Conservation (phyloP, 2,113 vertebrate genomes). For the Dunckerocampus dactyliophorus region DNA sequence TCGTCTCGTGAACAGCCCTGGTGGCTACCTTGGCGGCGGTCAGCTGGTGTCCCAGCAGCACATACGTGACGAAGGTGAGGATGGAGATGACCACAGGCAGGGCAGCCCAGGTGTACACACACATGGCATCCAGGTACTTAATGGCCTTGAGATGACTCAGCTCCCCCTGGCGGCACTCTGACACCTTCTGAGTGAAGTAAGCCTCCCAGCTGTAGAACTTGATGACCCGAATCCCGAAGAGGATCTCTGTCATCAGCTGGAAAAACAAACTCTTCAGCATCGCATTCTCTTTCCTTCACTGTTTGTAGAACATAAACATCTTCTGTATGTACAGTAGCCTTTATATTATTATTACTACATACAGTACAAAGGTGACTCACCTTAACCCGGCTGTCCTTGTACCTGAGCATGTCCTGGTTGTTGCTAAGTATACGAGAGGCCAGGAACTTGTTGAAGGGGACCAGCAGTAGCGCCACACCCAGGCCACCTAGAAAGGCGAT, state of each 20-base stretch:
- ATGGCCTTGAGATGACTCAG: conserved; percentile 76
- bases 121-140: conserved; percentile 89
- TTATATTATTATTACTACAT: not conserved
- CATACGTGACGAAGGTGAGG: conserved; percentile 87
- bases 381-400: conserved; percentile 91
- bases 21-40: conserved; percentile 87
- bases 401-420: conserved; percentile 81
- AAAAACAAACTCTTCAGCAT: not conserved
- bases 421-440: conserved; percentile 82
- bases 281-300: not conserved
- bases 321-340: not conserved
- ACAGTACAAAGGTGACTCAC: conserved; percentile 58
- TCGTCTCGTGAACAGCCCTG: too few relatives aligned
- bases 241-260: conserved; percentile 90
- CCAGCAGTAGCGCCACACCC: conserved; percentile 80
- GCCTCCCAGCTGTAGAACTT: conserved; percentile 93
- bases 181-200: conserved; percentile 77
- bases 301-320: not conserved
- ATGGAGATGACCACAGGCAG: conserved; percentile 91
- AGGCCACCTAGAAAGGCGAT: conserved; percentile 86
- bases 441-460: conserved; percentile 90
- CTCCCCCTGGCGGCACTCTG: conserved; percentile 74
- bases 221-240: conserved; percentile 88
- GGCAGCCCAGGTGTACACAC: conserved; percentile 94
- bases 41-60: conserved; percentile 86